These are phyloP conservation scores for Phoeniculus purpureus DNA, from an alignment of 2,797 vertebrate genomes.

Conservation along the genomic window DNA sequence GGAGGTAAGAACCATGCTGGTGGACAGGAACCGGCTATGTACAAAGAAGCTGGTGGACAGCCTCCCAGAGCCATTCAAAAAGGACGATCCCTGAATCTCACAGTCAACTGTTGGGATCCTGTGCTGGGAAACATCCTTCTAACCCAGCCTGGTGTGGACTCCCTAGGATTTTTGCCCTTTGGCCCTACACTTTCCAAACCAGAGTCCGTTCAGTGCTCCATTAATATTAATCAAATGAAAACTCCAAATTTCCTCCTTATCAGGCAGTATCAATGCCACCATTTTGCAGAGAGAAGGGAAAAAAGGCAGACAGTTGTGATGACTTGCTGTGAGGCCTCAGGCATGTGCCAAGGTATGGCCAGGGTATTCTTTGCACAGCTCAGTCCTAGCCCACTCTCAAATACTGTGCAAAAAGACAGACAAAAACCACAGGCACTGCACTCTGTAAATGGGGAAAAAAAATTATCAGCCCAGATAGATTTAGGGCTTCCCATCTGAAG, in stretches of 20 bases:
- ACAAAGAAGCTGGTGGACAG: rapidly evolving
- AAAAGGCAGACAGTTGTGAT: background rate
- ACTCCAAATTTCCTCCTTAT: background rate
- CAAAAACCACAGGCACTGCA: background rate
- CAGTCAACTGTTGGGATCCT: background rate
- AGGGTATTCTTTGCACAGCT: background rate
- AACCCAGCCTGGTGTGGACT: background rate
- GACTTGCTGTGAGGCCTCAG: background rate
- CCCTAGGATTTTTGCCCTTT: background rate
- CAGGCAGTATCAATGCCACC: background rate
- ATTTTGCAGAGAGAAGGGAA: background rate
- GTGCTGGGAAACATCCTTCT: background rate
- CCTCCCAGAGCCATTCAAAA: background rate
- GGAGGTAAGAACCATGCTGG: background rate
- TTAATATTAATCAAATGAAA: background rate
- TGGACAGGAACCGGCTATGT: background rate
- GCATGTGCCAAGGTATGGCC: background rate
- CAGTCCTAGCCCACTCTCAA: background rate
- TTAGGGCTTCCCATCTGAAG: background rate
- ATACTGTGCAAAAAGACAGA: background rate
- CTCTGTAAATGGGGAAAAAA: rapidly evolving
- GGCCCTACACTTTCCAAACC: background rate
- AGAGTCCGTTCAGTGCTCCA: background rate
- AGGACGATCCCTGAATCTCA: background rate
- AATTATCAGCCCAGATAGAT: background rate